phyloP scores from a whole-genome alignment of 2,113 vertebrate genomes.

The Okapia johnstoni region DNA sequence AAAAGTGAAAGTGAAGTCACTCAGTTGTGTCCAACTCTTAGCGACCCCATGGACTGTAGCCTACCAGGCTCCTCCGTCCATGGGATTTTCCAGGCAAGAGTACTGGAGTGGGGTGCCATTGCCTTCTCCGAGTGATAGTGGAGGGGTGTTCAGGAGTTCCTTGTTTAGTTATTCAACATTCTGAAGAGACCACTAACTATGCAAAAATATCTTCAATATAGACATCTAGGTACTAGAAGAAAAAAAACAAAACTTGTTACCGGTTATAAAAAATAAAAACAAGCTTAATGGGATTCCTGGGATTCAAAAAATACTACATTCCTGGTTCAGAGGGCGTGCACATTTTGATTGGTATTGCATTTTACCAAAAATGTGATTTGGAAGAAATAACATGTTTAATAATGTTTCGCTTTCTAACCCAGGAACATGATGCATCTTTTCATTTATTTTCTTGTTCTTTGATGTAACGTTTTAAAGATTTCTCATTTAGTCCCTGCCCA shows the following conservation, averaged over 20 bases:
- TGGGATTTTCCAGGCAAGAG: too few species aligned
- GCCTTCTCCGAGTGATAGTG: background rate
- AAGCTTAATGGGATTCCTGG: background rate
- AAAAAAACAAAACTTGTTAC: background rate
- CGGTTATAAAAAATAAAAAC: conserved; percentile 18
- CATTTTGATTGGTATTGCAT: background rate
- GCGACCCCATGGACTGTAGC: too few species aligned
- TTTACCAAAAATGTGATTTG: background rate
- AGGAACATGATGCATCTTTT: background rate
- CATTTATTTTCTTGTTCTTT: background rate
- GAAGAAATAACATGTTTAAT: background rate
- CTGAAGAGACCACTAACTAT: background rate
- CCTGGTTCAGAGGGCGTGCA: background rate
- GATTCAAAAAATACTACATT: background rate
- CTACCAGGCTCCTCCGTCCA: too few species aligned
- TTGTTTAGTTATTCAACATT: background rate
- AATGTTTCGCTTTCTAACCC: background rate
- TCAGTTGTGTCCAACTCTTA: too few species aligned
- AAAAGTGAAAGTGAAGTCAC: too few species aligned
- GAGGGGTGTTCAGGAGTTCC: background rate
- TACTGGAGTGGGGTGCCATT: too few species aligned
- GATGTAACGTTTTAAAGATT: background rate
- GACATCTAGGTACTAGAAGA: background rate
- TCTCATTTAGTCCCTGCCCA: background rate
- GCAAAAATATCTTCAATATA: background rate